Base-by-base conservation (phyloP, 2,797 vertebrate genomes). In the Mus spretus region DNA sequence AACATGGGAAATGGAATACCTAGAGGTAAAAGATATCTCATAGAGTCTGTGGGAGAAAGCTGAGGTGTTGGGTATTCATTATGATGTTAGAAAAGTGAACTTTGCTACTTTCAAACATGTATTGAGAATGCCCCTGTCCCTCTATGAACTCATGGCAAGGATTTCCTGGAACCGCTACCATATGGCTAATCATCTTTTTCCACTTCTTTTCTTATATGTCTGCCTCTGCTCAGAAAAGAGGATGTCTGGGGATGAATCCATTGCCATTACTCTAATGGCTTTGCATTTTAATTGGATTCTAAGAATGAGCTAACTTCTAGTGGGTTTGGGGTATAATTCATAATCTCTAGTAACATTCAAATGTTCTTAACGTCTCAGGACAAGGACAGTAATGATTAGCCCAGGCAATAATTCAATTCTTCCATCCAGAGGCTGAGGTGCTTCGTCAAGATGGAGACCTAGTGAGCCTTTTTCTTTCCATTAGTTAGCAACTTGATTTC, bases 251-350 rank as follows among this genome's bases (percentile, higher is more conserved):
- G 12, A 9, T 12, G 34, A 87, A 37, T 47, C 20, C 74, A 24
- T 6, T 63, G 53, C 17, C 14, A 40, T 63, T 44, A 40, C 44
- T 34, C 44, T 63, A 50, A 74, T 63, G 50, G 13, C 47, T 87
- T 79, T 40, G 37, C 26, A 67, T 90, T 90, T 70, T 93, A 53
- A 80, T 88, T 87, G 31, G 37, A 80, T 79, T 94, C 74, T 77
- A 80, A 75, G 59, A 65, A 65, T 34, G 53, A 93, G 37, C 47
- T 87, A 84, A 84, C 82, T 85, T 61, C 50, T 47, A 57, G 10
- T 26, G 57, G 8, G 13, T 11, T 78, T 31, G 50, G 31, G 11
- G 17, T 61, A 53, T 87, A 85, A 34, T 75, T 90, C 40, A 44
- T 55, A 81, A 89, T 53, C 28, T 31, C n/a, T 19, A 37, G 53